These are phyloP conservation scores for Pogonocherus hispidulus DNA, from an alignment of 2,888 invertebrate species.

Conservation along the genomic window DNA sequence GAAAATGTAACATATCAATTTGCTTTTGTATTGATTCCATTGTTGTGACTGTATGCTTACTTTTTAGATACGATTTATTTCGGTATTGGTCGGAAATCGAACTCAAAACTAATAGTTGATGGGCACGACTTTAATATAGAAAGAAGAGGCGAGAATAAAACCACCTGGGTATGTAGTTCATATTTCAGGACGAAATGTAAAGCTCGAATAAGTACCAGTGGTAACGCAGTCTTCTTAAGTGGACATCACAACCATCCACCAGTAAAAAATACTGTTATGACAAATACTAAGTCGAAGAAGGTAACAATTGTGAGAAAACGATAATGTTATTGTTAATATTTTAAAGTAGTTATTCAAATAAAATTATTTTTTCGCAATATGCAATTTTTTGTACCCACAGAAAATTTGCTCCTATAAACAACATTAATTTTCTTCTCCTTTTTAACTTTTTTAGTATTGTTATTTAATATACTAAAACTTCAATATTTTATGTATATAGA, in stretches of 20 bases:
- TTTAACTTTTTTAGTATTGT: too few species aligned
- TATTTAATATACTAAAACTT: too few species aligned
- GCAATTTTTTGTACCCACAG: too few species aligned
- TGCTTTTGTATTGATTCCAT: too few species aligned
- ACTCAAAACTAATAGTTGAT: constrained; percentile 1
- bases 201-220: constrained; percentile 49
- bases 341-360: background rate
- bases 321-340: background rate
- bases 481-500: too few species aligned
- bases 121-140: background rate
- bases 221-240: constrained; percentile 40
- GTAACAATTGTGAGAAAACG: background rate
- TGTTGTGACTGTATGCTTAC: too few species aligned
- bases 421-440: too few species aligned
- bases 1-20: too few species aligned
- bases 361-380: too few species aligned
- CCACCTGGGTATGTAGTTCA: constrained; percentile 54
- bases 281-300: background rate
- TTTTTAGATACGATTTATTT: constrained; percentile 42
- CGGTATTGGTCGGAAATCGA: constrained; percentile 19
- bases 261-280: background rate
- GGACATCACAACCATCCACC: constrained; percentile 46
- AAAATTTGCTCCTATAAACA: too few species aligned
- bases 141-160: constrained; percentile 7
- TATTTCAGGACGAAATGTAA: constrained; percentile 53